phyloP scores from a whole-genome alignment of 2,888 invertebrate genomes.

The Perizoma flavofasciatum region DNA sequence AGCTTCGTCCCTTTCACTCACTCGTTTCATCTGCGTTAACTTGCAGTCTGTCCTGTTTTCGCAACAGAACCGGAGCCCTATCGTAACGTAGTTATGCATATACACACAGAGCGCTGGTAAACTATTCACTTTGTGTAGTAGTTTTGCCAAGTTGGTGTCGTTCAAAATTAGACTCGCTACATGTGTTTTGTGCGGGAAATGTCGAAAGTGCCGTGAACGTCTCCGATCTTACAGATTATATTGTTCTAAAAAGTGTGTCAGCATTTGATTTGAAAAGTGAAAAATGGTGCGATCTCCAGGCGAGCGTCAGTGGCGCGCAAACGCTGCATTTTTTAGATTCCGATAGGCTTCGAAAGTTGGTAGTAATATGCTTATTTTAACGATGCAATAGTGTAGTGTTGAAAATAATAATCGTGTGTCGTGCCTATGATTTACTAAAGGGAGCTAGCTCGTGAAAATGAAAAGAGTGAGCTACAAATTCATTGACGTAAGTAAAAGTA shows the following conservation, averaged over 20 bases:
- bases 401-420: conserved; percentile 32
- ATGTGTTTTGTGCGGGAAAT: conserved; percentile 57
- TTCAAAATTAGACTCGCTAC: conserved; percentile 59
- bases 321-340: conserved; percentile 55
- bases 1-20: conserved; percentile 53
- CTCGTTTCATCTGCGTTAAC: conserved; percentile 17
- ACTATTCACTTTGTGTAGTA: conserved; percentile 67
- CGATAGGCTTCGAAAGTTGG: conserved; percentile 67
- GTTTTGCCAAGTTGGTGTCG: conserved; percentile 72
- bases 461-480: conserved; percentile 44
- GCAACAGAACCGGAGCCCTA: conserved; percentile 31
- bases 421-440: conserved; percentile 40
- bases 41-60: conserved; percentile 51
- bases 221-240: conserved; percentile 41
- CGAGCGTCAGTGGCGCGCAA: conserved; percentile 56
- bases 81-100: conserved; percentile 57
- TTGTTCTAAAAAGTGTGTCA: conserved; percentile 39
- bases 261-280: conserved; percentile 45
- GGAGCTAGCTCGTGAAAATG: conserved; percentile 53
- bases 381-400: conserved; percentile 49
- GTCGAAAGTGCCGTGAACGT: conserved; percentile 55
- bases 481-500: conserved; percentile 54
- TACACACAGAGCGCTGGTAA: conserved; percentile 56
- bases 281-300: conserved; percentile 53
- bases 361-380: conserved; percentile 40